These are phyloP conservation scores for Microcebus ravelobensis DNA, from an alignment of 2,113 vertebrate species.

Conservation along the genomic window DNA sequence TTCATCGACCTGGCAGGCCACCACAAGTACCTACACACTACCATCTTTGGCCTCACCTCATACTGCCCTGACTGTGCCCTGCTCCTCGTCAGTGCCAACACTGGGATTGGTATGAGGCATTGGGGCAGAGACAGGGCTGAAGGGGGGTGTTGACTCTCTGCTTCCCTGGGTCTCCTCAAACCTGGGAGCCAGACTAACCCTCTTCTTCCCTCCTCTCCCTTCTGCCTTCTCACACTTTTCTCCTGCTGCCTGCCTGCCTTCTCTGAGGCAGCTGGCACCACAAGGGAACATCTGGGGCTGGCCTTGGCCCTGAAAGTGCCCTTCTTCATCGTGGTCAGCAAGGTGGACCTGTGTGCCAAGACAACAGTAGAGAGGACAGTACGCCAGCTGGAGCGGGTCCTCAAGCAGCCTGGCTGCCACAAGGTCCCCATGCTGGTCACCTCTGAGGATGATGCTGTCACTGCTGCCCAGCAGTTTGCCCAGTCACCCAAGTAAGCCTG, in stretches of 20 bases:
- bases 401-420: conserved; percentile 98
- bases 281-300: conserved; percentile 95
- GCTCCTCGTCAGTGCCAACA: conserved; percentile 98
- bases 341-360: conserved; percentile 95
- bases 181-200: neutral
- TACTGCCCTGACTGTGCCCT: conserved; percentile 99
- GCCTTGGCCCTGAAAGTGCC: conserved; percentile 98
- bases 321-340: conserved; percentile 98
- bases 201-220: neutral
- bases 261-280: conserved; percentile 92
- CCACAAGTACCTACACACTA: conserved; percentile 99
- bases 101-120: conserved; percentile 92
- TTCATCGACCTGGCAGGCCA: conserved; percentile 99
- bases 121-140: neutral
- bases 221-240: neutral
- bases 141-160: neutral
- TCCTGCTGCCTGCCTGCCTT: conserved; percentile 44
- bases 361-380: conserved; percentile 96
- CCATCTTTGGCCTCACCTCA: conserved; percentile 98
- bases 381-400: conserved; percentile 94
- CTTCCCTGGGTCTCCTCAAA: neutral
- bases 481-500: conserved; percentile 94
- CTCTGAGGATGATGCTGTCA: conserved; percentile 94
- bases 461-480: conserved; percentile 97
- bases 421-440: conserved; percentile 95